Evolutionary conservation across 1,140 invertebrate species (phyloP).

Genomic region (Diorhabda elongata): DNA sequence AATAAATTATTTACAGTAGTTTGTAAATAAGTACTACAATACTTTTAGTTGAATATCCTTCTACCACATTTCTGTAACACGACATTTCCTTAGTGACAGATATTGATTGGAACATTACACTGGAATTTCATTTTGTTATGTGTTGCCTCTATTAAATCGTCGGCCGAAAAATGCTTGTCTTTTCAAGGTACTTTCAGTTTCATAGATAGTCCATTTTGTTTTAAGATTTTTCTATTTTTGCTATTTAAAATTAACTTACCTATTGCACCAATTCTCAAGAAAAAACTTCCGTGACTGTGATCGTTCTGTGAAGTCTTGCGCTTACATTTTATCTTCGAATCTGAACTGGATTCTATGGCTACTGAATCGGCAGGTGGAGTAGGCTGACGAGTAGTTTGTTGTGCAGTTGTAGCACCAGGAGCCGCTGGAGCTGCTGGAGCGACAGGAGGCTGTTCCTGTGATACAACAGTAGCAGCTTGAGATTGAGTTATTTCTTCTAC

Average conservation of each 20-base stretch:
- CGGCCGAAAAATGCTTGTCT: no score
- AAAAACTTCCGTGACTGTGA: constrained; percentile 92
- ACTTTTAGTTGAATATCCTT: no score
- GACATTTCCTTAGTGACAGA: no score
- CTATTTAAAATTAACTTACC: constrained; percentile 56
- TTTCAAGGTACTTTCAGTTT: no score
- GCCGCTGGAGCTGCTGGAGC: constrained; percentile 34
- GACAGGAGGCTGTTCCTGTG: constrained; percentile 36
- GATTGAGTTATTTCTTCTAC: constrained; percentile 39
- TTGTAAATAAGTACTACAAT: no score
- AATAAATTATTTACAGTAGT: no score
- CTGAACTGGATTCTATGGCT: constrained; percentile 65
- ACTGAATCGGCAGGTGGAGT: constrained; percentile 22
- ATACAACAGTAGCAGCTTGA: constrained; percentile 36
- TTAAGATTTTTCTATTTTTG: not conserved
- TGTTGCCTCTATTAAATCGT: no score
- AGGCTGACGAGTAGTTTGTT: constrained; percentile 12
- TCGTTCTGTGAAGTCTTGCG: constrained; percentile 90
- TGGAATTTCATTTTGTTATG: no score
- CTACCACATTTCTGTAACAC: no score
- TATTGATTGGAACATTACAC: no score
- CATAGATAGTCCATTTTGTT: not conserved
- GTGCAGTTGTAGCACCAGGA: constrained; percentile 10
- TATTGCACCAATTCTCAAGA: constrained; percentile 91
- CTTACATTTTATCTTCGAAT: constrained; percentile 64